A percentile compares a stretch with the other conserved stretches of the same genome.
Conservation (phyloP, 2,113 vertebrate species). For the Heterotilapia buettikoferi region DNA sequence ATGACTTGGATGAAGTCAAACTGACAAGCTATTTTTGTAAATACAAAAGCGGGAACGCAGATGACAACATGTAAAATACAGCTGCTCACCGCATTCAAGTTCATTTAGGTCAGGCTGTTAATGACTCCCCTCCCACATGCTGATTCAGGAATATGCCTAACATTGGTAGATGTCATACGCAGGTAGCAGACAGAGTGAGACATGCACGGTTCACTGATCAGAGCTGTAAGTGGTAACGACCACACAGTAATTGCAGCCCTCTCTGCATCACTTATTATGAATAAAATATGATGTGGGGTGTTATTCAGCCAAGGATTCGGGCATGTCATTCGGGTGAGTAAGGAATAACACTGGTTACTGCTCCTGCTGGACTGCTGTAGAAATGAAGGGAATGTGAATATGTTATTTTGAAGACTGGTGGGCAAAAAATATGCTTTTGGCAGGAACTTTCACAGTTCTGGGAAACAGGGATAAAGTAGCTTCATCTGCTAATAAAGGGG, state of each 20-base stretch:
- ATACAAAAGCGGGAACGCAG: background rate
- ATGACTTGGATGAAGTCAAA: background rate
- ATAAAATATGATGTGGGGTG: conserved; percentile 69
- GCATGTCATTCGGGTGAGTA: conserved; percentile 39
- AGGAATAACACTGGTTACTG: conserved; percentile 52
- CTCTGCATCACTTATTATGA: conserved; percentile 62
- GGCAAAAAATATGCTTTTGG: background rate
- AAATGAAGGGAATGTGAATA: conserved; percentile 22
- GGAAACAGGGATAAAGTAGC: background rate
- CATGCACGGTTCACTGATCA: conserved; percentile 32
- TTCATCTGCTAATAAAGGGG: background rate
- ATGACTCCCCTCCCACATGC: conserved; percentile 4
- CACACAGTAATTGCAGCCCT: conserved; percentile 55
- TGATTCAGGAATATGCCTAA: background rate
- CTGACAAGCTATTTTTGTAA: background rate
- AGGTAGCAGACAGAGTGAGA: conserved; percentile 22
- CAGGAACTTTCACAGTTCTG: background rate
- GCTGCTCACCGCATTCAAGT: background rate
- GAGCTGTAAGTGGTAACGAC: conserved; percentile 37
- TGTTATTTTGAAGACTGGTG: conserved; percentile 15
- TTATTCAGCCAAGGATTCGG: conserved; percentile 52
- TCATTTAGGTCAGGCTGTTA: conserved; percentile 21
- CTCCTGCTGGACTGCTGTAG: conserved; percentile 29
- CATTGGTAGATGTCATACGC: background rate
- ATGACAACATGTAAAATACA: background rate